Base-by-base conservation (phyloP, 2,888 invertebrate genomes). In the Lasius platythorax region DNA sequence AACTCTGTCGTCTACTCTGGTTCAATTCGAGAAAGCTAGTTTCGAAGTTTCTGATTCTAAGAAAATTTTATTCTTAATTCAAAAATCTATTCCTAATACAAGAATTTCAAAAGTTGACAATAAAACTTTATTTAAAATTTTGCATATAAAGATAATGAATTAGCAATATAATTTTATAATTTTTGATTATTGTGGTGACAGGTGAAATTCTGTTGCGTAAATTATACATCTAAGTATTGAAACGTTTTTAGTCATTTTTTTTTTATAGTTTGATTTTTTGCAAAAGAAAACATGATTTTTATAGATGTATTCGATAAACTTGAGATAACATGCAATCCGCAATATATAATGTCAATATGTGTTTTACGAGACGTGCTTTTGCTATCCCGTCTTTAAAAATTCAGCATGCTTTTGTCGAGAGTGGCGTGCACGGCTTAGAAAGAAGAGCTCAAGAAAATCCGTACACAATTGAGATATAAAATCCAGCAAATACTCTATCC, bases 401-500 rank as follows among this genome's bases (percentile, higher is more conserved):
- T 78, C 56, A 78, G 40, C 40, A 56, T 56, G 67, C 67, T 78
- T 67, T 56, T 53, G 53, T 50, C 53, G 67, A 67, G 53, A 67
- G 40, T 67, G 28, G 67, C 56, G 61, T 46, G 40, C 28, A n/a
- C 9, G 56, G 67, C 28, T 67, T 53, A 78, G 46, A 75, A 63
- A 64, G 50, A 67, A 67, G 53, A 63, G 74, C 30, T 75, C 75
- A 64, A 61, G 76, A 40, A 78, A 78, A 78, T 78, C 76, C 76
- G 56, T 66, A 30, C 28, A 56, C 56, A 64, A 67, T 67, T 28
- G 76, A 67, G 28, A 66, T 18, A 66, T 28, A 37, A 76, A 76
- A 53, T 53, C 37, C 53, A 5, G 2, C 53, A 40, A 67, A n/a
- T 46, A 66, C 40, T 64, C 28, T 37, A 66, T n/a, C 30, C 37